Evolutionary conservation across 2,888 invertebrate genomes (phyloP).

Genomic region (Rhimphoctona megacephalus): DNA sequence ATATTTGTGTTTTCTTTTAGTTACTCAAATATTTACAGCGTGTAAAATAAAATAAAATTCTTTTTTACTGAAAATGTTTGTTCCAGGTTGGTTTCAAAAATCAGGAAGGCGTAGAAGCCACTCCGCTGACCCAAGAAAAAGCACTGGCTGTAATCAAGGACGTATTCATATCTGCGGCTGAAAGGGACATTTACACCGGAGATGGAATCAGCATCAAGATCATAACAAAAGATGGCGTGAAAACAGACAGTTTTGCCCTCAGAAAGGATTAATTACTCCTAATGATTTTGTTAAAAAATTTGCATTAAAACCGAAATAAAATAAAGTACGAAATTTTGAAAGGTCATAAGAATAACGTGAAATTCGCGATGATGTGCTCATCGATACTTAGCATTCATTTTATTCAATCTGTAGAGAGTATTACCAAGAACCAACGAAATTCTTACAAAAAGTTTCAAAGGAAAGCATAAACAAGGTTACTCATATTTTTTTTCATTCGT

Average conservation of each 20-base stretch:
- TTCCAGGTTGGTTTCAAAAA: slow-evolving; percentile 94
- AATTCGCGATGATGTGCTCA: not conserved
- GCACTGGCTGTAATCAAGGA: slow-evolving; percentile 96
- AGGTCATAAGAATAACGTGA: not conserved
- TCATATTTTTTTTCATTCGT: slow-evolving; percentile 2
- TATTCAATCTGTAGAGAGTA: slow-evolving; percentile 40
- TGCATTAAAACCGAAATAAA: slow-evolving; percentile 18
- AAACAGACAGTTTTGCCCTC: slow-evolving; percentile 90
- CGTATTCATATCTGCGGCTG: slow-evolving; percentile 98
- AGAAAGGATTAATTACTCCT: slow-evolving; percentile 92
- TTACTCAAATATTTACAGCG: not conserved
- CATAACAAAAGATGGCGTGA: slow-evolving; percentile 94
- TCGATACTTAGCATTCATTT: slow-evolving; percentile 55
- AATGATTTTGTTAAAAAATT: slow-evolving; percentile 16
- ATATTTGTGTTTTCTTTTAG: not conserved
- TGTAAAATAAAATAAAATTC: not conserved
- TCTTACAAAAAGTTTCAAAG: slow-evolving; percentile 40
- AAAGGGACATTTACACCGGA: slow-evolving; percentile 98
- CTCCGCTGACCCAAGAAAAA: slow-evolving; percentile 90
- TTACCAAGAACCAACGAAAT: slow-evolving; percentile 50
- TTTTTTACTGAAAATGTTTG: not conserved
- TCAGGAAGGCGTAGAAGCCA: slow-evolving; percentile 87
- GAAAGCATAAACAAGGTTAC: slow-evolving; percentile 36
- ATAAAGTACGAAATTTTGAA: slow-evolving; percentile 17
- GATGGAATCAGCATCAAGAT: slow-evolving; percentile 95